These are phyloP conservation scores for Ctenomys sociabilis DNA, from an alignment of 2,113 vertebrate genomes.

Conservation along the genomic window DNA sequence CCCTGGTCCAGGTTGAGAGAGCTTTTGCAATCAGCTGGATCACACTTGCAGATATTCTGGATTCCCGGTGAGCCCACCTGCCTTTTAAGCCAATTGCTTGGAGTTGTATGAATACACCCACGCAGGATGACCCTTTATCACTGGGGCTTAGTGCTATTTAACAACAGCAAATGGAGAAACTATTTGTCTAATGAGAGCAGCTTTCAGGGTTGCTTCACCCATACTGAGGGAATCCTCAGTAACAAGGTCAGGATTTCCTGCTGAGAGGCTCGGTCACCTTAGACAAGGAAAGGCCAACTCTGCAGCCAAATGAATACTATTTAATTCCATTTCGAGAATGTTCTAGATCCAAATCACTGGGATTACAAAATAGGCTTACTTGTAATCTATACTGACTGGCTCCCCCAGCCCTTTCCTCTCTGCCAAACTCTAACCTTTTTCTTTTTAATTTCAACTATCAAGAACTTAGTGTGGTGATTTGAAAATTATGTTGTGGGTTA, in stretches of 20 bases:
- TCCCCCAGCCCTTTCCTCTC: background rate
- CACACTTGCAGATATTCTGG: conserved; percentile 62
- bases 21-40: conserved; percentile 60
- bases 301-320: conserved; percentile 24
- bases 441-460: conserved; percentile 39
- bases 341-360: conserved; percentile 13
- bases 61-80: conserved; percentile 61
- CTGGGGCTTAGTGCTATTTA: conserved; percentile 63
- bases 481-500: background rate
- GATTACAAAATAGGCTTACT: conserved; percentile 48
- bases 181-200: conserved; percentile 70
- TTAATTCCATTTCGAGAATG: conserved; percentile 12
- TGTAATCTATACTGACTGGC: conserved; percentile 6
- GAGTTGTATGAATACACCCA: conserved; percentile 58
- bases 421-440: background rate
- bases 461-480: conserved; percentile 8
- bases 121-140: conserved; percentile 62
- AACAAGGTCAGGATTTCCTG: conserved; percentile 1
- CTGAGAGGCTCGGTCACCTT: background rate
- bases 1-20: conserved; percentile 3
- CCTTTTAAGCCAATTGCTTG: conserved; percentile 68
- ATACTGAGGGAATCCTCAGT: conserved; percentile 20
- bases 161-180: conserved; percentile 67
- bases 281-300: conserved; percentile 18
- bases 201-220: conserved; percentile 67